Percentiles rank a stretch among this genome's conserved stretches.
These are phyloP conservation scores for Xerus rutilus DNA, from an alignment of 2,797 vertebrate genomes.

Conservation along the genomic window DNA sequence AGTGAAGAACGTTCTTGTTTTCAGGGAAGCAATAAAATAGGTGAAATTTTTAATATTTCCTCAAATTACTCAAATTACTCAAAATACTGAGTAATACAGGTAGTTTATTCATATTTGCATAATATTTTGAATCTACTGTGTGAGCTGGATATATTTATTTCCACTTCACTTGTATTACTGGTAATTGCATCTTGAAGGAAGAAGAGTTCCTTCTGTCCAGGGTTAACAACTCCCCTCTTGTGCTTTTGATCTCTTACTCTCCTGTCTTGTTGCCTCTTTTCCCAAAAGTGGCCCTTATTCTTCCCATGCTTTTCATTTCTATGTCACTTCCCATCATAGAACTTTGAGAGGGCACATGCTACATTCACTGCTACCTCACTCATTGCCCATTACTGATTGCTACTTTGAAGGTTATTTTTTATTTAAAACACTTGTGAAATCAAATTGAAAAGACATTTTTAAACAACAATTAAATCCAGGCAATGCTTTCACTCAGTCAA, in stretches of 20 bases:
- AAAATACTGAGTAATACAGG: neutral
- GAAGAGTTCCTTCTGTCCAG: neutral
- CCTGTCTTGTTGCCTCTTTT: neutral
- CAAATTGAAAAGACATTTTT: neutral
- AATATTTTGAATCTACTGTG: neutral
- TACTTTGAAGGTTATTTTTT: neutral
- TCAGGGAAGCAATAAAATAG: neutral
- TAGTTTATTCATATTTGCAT: neutral
- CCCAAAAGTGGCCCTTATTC: neutral
- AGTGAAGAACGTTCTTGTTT: conserved; percentile 26
- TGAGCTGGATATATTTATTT: neutral
- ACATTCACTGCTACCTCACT: neutral
- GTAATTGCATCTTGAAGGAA: neutral
- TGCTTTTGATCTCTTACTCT: neutral
- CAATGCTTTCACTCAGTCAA: neutral
- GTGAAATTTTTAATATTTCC: neutral
- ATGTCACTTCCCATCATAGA: neutral
- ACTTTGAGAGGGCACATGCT: neutral
- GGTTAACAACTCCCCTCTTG: neutral
- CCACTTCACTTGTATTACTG: neutral
- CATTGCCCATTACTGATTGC: accelerated
- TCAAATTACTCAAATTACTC: neutral
- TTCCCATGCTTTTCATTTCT: neutral
- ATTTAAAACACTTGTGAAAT: neutral
- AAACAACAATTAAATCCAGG: neutral